Evolutionary conservation across 92 coral and sea anemone species (phyloP), one percentile per base, ranked within the genome.

Genomic region (Metridium senile): DNA sequence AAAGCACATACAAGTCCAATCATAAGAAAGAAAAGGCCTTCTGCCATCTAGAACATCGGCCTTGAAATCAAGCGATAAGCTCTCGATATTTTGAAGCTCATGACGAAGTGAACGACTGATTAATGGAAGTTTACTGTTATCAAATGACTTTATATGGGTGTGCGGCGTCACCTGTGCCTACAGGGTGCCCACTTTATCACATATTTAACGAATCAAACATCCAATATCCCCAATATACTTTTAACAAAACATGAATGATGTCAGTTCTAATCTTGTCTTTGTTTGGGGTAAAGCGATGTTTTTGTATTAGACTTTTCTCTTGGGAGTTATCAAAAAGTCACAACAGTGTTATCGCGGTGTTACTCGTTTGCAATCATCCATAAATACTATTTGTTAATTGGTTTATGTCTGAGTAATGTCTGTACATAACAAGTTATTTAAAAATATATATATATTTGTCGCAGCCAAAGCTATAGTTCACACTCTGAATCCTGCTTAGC

Each of bases 1-100:
- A 74, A 67, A 17, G 49, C 51, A 46, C 70, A 61, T 10, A 74
- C 70, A 13, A 74, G 46, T 62, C 80, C 80, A 23, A 74, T 63
- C 71, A 74, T 61, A 26, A 74, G 71, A 29, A 39, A 74, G 53
- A 39, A 74, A 11, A 74, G 13, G 2, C 62, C 31, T 26, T 20
- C 29, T 0, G 80, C 80, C 80, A 74, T 74, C 11, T 31, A 54
- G 30, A 26, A 26, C 11, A 4, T 4, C 32, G 25, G 65, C 26
- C 9, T 56, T n/a, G 77, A 20, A 28, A 17, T 28, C 45, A 1
- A 21, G 45, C 43, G 31, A 63, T 16, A 13, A 1, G 11, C 39
- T 39, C 61, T 17, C 4, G n/a, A 54, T 11, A 7, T 28, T 63
- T 7, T 63, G 23, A 19, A 30, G 45, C 45, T 63, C 69, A 29